Evolutionary conservation across 2,888 invertebrate species (phyloP), one percentile per base, ranked within the genome.

Genomic region (Synanthedon myopaeformis): DNA sequence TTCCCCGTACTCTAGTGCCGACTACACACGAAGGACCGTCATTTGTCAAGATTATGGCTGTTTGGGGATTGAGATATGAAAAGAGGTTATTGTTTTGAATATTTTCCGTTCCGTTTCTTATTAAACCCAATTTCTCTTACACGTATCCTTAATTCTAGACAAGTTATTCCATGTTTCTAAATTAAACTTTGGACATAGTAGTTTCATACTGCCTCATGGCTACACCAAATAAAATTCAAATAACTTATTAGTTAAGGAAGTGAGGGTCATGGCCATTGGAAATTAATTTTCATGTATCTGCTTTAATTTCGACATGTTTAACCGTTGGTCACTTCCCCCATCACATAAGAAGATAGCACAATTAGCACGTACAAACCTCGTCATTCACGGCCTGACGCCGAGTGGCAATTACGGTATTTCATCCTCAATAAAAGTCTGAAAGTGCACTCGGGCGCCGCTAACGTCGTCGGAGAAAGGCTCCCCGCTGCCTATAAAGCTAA

Each of bases 41-140:
- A 84, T 85, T 86, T 86, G 82, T 85, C 86, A 86, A 79, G 85
- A 85, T 84, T 86, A 85, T 79, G 70, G 74, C 76, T 77, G 76
- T 79, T 78, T 70, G 76, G 76, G 79, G 76, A 83, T 83, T 77
- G 79, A 81, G 81, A 80, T 81, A 82, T 81, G 81, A 79, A 79
- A 78, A 78, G 79, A 74, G 72, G 82, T 83, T 84, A 84, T 83
- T 86, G 82, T 86, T 85, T 85, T 74, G 80, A 78, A 80, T 83
- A 79, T 79, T 77, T 82, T 65, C 70, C 66, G 73, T 73, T 77
- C 70, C 66, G 73, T 73, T 77, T 74, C 74, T 72, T 71, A 61
- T 67, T 56, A 58, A 59, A 60, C 55, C 57, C 64, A 62, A 59
- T 60, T 57, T 63, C 35, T 35, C 35, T 56, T 59, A 57, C 59